Evolutionary conservation across 2,888 invertebrate genomes (phyloP), one percentile per base, ranked within the genome.

Genomic region (Trichogramma evanescens): DNA sequence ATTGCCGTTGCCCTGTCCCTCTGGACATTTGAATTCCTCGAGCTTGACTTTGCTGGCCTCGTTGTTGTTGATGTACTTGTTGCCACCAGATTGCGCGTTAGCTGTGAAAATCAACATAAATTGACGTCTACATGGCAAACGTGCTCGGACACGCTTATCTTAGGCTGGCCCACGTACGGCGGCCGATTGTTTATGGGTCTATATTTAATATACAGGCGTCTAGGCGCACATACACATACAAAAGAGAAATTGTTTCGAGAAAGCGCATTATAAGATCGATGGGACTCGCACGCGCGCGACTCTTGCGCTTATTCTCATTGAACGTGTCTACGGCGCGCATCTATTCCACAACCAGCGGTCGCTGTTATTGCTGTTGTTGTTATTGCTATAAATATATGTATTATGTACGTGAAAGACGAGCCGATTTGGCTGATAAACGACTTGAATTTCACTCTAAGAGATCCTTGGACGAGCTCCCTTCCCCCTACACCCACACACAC

Each of bases 1-100:
- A 77, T 93, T 93, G 63, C 92, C 93, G 78, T 91, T 93, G 64
- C 89, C 93, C 68, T 86, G 84, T 52, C 86, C 86, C 76, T 88
- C 86, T n/a, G 93, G 93, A 76, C 93, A 93, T 63, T 81, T 80
- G 71, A 87, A 93, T 54, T 89, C 88, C 67, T 86, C 83, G 51
- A 80, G 75, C 68, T 84, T 83, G 26, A 26, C 26, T 26, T 38
- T 10, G 43, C 50, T 50, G 50, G 52, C 7, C 39, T 55, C 58
- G 7, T 49, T 9, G 26, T 50, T 59, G 10, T 54, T 54, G 48
- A 38, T 54, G 45, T n/a, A 43, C 26, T 64, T 26, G 26, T 26
- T 26, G 26, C 26, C 26, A 26, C 26, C 26, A 26, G 26, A 26
- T 26, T 26, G 64, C 5, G 59, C 62, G 41, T 38, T 42, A 13